A percentile compares a stretch with the other conserved stretches of the same genome.
These are phyloP conservation scores for Megathymus violae DNA, from an alignment of 1,140 invertebrate species.

Conservation along the genomic window DNA sequence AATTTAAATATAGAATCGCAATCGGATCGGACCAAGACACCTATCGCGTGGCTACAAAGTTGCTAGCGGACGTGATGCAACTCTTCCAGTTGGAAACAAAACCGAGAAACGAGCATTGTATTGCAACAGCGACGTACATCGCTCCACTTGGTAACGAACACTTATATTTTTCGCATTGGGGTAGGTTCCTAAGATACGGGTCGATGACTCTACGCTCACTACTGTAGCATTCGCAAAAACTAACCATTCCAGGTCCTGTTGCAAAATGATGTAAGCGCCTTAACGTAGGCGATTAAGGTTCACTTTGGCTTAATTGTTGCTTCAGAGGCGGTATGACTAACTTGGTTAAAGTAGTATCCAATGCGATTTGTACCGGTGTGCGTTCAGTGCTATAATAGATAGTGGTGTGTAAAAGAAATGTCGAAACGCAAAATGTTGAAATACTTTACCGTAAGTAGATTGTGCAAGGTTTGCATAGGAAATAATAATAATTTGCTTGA, in stretches of 20 bases:
- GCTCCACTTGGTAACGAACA: slow-evolving; percentile 46
- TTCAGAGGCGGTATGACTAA: slow-evolving; percentile 33
- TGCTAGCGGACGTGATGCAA: background rate
- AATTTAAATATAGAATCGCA: slow-evolving; percentile 17
- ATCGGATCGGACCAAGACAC: slow-evolving; percentile 3
- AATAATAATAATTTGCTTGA: slow-evolving; percentile 37
- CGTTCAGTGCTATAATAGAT: slow-evolving; percentile 57
- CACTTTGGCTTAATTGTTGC: slow-evolving; percentile 22
- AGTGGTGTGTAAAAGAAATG: slow-evolving; percentile 71
- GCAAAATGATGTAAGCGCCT: slow-evolving; percentile 8
- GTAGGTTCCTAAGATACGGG: slow-evolving; percentile 72
- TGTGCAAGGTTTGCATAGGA: slow-evolving; percentile 37
- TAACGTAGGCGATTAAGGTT: slow-evolving; percentile 14
- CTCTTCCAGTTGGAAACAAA: slow-evolving; percentile 25
- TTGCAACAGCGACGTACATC: slow-evolving; percentile 50
- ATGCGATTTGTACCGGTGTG: slow-evolving; percentile 60
- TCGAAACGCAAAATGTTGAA: slow-evolving; percentile 56
- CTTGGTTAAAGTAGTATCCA: slow-evolving; percentile 55
- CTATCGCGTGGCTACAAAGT: slow-evolving; percentile 13
- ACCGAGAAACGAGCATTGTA: slow-evolving; percentile 25
- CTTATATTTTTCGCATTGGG: slow-evolving; percentile 77
- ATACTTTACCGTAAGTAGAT: slow-evolving; percentile 38
- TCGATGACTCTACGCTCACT: slow-evolving; percentile 67
- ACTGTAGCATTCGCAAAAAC: slow-evolving; percentile 30
- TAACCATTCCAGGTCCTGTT: slow-evolving; percentile 26